Evolutionary conservation across 30 jellyfish, hydroid and myxozoan genomes (phyloP), one percentile per base, ranked within the genome.

Genomic region (Nemopilema nomurai): DNA sequence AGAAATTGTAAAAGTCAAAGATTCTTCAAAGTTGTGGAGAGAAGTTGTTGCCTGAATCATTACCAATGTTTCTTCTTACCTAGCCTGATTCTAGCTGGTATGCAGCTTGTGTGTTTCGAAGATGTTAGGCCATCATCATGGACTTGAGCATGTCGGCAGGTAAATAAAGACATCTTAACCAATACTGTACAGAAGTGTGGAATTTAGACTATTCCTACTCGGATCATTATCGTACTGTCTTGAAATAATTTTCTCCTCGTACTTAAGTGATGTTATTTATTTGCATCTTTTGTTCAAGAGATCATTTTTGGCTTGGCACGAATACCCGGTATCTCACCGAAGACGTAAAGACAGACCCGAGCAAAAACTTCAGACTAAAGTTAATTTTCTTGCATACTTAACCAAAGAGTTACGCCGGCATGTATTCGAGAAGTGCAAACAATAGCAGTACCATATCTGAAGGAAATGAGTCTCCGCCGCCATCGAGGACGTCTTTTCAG

Each of bases 371-470:
- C 57, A 41, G 57, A 41, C 13, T 41, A 13, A 6, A 3, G 57
- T 41, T 41, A 41, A 41, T 41, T 41, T n/a, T 41, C 57, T 41
- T 41, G 9, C 57, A 41, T 41, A 3, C 57, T 41, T 41, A 41
- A 41, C 57, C 13, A 41, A 13, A 41, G 57, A 41, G 57, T 41
- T 41, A 41, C 6, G 57, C 57, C 57, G 57, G 57, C 9, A 84
- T 84, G 92, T 71, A 67, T 84, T 84, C 92, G 1, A 41, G n/a
- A n/a, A 83, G 87, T 31, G 70, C 92, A 74, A 74, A 69, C 75
- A 75, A 75, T 87, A 79, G 96, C 79, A 71, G 89, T 51, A 31
- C 90, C 4, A 63, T 73, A 30, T 71, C 87, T 24, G 96, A 87
- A 72, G 91, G 90, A 49, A 80, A 87, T 51, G 81, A 77, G 62